Percentiles rank a stretch among this genome's conserved stretches.
Conservation (phyloP, 2,797 vertebrate species). For the Eptatretus atami region DNA sequence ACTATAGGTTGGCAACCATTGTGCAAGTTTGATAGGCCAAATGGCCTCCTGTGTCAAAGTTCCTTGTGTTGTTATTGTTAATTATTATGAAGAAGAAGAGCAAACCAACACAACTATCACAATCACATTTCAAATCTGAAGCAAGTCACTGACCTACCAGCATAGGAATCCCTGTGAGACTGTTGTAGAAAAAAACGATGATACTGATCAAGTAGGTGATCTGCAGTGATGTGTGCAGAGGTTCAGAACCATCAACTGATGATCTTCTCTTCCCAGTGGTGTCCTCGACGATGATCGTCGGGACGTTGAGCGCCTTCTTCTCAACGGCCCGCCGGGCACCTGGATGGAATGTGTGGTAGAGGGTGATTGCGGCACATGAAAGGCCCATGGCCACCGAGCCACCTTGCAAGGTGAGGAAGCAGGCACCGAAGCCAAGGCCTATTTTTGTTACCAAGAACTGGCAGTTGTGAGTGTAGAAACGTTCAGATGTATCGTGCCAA, state of each 20-base stretch:
- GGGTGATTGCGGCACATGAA: constrained; percentile 47
- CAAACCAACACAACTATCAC: no score
- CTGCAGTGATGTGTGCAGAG: constrained; percentile 49
- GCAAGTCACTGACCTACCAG: constrained; percentile 25
- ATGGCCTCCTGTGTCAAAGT: no score
- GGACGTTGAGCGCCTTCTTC: constrained; percentile 47
- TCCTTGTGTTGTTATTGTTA: no score
- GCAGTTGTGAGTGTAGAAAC: constrained; percentile 58
- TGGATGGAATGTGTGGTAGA: constrained; percentile 50
- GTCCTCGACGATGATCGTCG: constrained; percentile 63
- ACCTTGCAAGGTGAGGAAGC: constrained; percentile 52
- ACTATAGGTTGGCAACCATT: no score
- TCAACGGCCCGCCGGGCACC: constrained; percentile 26
- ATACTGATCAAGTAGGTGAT: constrained; percentile 61
- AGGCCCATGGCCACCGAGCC: constrained; percentile 49
- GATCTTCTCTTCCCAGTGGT: constrained; percentile 62
- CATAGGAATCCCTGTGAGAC: constrained; percentile 55
- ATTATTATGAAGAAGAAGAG: no score
- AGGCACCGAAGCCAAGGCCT: constrained; percentile 59
- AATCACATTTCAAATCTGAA: no score
- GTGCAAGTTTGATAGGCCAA: no score
- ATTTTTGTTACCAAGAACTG: constrained; percentile 68
- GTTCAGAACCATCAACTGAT: constrained; percentile 58
- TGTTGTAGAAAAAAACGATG: constrained; percentile 61
- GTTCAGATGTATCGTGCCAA: constrained; percentile 51